Base-by-base conservation (phyloP, 2,888 invertebrate species). In the Tinea semifulvella region DNA sequence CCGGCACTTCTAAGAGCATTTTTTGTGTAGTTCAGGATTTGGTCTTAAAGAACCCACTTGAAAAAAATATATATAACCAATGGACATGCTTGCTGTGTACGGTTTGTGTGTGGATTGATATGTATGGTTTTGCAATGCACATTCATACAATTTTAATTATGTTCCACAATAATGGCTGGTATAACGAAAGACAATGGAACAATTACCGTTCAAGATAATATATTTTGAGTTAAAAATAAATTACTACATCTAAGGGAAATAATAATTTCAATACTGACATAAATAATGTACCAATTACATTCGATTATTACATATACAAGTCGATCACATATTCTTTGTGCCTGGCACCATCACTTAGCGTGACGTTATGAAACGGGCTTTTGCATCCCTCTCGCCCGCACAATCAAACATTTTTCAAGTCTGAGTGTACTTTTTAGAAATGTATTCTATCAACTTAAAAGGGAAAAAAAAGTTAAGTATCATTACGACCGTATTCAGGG, bases 241-340 rank as follows among this genome's bases (percentile, higher is more conserved):
- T 36, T 14, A 36, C 36, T 36, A 36, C 10, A 36, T 10, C 14
- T 35, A 35, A 22, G 8, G 6, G 8, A 35, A 18, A 36, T 10
- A 36, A 36, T 36, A 36, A 18, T 36, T 36, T 36, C 17, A 36
- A 36, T 36, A 36, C 36, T 36, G 36, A 18, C 18, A 36, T 10
- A 36, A 22, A 22, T n/a, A 22, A 11, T 5, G 7, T 28, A 11
- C 11, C 28, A 28, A 28, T 28, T 4, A 28, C 4, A 28, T 6
- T 22, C 4, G 4, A 6, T 11, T 6, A 28, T 28, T 11, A n/a
- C 10, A 28, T 22, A 22, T 5, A 28, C 11, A 8, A 22, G 25
- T 6, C 4, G 28, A 28, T 28, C 36, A 36, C 36, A 36, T 36
- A 4, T 7, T 4, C 3, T 36, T 36, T 7, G 36, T 36, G 36